Evolutionary conservation across 2,113 vertebrate genomes (phyloP).

Genomic region (Canis aureus): DNA sequence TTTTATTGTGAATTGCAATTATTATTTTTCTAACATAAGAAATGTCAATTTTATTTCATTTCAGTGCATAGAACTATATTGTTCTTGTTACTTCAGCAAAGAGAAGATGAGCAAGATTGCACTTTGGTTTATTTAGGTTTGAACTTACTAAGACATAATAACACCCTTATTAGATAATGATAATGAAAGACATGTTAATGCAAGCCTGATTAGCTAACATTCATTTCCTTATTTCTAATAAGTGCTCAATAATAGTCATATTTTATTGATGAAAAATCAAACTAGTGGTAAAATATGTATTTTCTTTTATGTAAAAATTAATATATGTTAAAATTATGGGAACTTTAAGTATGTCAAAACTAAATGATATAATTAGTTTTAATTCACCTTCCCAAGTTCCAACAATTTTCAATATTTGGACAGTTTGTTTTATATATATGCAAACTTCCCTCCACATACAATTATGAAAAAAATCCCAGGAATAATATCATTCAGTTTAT

Average conservation of each 20-base stretch:
- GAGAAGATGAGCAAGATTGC: neutral
- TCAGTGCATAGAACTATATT: neutral
- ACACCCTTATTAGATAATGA: neutral
- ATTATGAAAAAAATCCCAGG: neutral
- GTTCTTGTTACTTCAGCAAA: neutral
- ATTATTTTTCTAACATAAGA: neutral
- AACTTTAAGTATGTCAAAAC: slow-evolving; percentile 6
- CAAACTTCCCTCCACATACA: neutral
- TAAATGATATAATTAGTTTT: neutral
- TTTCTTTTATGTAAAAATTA: neutral
- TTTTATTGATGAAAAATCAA: neutral
- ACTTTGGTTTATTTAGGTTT: neutral
- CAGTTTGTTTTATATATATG: neutral
- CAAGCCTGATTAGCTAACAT: neutral
- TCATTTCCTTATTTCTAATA: neutral
- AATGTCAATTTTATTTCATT: neutral
- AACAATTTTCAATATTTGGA: neutral
- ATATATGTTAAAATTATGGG: neutral
- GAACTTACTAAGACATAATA: neutral
- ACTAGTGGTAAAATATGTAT: neutral
- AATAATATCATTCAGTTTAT: neutral
- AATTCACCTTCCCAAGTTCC: neutral
- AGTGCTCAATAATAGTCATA: neutral
- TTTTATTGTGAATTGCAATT: neutral
- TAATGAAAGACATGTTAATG: neutral